Percentiles rank a stretch among this genome's conserved stretches.
Conservation (phyloP, 2,888 invertebrate species). For the Argynnis bischoffii region DNA sequence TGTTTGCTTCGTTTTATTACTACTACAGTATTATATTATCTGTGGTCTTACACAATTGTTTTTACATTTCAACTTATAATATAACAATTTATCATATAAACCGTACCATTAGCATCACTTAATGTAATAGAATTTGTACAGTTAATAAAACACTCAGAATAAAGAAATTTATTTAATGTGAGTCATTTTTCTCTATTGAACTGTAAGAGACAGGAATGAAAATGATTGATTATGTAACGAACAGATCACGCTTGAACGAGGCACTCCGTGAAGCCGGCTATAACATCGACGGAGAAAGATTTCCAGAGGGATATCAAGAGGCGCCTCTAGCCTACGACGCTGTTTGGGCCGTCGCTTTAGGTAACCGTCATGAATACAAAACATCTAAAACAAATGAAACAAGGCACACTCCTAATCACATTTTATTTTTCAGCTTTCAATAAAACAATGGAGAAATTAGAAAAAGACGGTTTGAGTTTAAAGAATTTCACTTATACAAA, state of each 20-base stretch:
- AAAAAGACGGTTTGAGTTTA: slow-evolving; percentile 89
- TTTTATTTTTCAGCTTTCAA: slow-evolving; percentile 90
- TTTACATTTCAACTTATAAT: neutral
- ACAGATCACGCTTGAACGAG: slow-evolving; percentile 89
- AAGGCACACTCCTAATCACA: neutral
- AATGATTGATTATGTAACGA: slow-evolving; percentile 21
- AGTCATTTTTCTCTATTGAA: neutral
- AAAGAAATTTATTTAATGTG: neutral
- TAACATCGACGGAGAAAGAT: slow-evolving; percentile 92
- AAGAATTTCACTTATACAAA: slow-evolving; percentile 98
- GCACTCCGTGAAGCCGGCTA: slow-evolving; percentile 90
- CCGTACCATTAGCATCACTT: too few relatives aligned
- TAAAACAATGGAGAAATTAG: slow-evolving; percentile 95
- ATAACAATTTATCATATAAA: neutral
- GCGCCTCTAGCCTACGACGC: slow-evolving; percentile 99
- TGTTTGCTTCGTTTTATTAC: neutral
- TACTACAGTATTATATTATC: too few relatives aligned
- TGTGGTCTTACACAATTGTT: neutral
- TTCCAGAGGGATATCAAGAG: slow-evolving; percentile 97
- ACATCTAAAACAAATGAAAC: slow-evolving; percentile 2
- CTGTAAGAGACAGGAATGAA: slow-evolving; percentile 9
- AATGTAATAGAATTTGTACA: neutral
- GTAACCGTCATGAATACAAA: slow-evolving; percentile 63
- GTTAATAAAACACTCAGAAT: neutral
- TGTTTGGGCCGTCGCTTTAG: slow-evolving; percentile 98